Evolutionary conservation across 2,113 vertebrate species (phyloP).

Genomic region (Orcinus orca): DNA sequence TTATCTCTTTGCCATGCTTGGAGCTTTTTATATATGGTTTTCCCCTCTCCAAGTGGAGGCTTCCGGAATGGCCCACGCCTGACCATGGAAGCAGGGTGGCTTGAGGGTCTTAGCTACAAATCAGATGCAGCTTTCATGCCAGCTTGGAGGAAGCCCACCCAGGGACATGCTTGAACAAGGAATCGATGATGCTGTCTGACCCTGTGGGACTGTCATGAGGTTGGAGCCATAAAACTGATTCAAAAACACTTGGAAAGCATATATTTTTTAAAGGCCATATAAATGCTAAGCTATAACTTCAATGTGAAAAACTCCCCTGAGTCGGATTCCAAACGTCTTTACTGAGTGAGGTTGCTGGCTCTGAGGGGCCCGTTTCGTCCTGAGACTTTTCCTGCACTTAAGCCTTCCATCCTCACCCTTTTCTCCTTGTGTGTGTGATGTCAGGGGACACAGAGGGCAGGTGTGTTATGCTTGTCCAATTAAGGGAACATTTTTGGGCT

Average conservation of each 20-base stretch:
- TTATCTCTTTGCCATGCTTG: background rate
- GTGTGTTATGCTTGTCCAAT: background rate
- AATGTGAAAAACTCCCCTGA: background rate
- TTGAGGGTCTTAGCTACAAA: too few species aligned
- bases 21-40: background rate
- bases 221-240: background rate
- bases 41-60: background rate
- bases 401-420: background rate
- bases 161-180: background rate
- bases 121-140: background rate
- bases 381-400: too few species aligned
- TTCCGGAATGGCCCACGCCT: background rate
- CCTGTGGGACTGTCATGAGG: background rate
- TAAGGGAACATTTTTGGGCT: background rate
- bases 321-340: background rate
- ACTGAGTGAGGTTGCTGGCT: rapidly evolving
- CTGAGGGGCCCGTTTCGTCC: rapidly evolving
- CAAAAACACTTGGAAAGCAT: background rate
- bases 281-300: background rate
- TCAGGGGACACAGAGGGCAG: background rate
- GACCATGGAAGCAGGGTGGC: rapidly evolving
- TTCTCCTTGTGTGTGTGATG: background rate
- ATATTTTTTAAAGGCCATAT: background rate
- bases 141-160: background rate
- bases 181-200: background rate